Evolutionary conservation across 2,797 vertebrate species (phyloP).

Genomic region (Gadopsis marmoratus): DNA sequence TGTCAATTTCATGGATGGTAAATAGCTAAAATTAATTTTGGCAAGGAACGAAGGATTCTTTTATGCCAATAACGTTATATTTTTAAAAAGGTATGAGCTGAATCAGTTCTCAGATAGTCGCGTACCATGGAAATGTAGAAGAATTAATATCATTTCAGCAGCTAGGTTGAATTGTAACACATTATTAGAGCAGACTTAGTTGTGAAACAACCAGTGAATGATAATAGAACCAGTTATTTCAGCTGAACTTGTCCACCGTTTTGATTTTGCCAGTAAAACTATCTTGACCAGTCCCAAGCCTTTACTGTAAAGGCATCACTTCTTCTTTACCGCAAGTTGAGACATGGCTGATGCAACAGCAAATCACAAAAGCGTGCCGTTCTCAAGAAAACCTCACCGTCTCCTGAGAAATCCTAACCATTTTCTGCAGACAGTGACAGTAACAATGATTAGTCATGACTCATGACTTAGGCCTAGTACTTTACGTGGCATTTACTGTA

Average conservation of each 20-base stretch:
- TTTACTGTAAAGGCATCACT: constrained; percentile 70
- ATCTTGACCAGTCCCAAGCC: constrained; percentile 38
- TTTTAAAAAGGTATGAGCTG: constrained; percentile 1
- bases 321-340: constrained; percentile 54
- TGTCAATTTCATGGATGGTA: neutral
- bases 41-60: constrained; percentile 3
- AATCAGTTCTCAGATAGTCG: neutral
- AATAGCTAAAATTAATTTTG: neutral
- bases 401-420: constrained; percentile 32
- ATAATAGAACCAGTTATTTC: constrained; percentile 24
- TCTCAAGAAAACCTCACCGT: constrained; percentile 30
- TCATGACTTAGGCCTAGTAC: constrained; percentile 39
- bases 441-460: constrained; percentile 59
- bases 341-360: constrained; percentile 52
- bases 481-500: constrained; percentile 42
- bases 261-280: constrained; percentile 72
- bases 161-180: neutral
- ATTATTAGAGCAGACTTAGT: constrained; percentile 13
- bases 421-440: constrained; percentile 44
- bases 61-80: neutral
- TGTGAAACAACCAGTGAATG: neutral
- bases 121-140: neutral
- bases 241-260: constrained; percentile 46
- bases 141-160: neutral
- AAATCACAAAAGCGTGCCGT: constrained; percentile 64